Conservation (phyloP, 1,140 invertebrate species). For the Dreissena polymorpha region DNA sequence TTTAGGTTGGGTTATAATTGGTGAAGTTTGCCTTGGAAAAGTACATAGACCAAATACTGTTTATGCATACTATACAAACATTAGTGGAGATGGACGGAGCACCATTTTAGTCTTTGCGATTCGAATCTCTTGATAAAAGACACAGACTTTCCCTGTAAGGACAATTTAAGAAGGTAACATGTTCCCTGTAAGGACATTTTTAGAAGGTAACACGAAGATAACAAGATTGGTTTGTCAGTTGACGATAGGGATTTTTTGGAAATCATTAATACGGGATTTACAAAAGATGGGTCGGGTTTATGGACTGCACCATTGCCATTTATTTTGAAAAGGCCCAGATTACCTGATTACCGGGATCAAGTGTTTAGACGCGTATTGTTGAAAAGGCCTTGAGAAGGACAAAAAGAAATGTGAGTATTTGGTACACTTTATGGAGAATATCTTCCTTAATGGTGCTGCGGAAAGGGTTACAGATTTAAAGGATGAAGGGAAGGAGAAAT, state of each 20-base stretch:
- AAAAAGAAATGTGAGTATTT: conserved; percentile 31
- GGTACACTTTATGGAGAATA: conserved; percentile 27
- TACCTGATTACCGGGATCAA: conserved; percentile 34
- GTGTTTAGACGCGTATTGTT: conserved; percentile 11
- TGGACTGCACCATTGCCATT: conserved; percentile 53
- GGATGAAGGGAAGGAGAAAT: conserved; percentile 15
- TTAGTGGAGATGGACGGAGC: conserved; percentile 23
- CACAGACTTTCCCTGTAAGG: neutral
- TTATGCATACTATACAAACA: conserved; percentile 35
- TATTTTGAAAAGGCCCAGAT: neutral
- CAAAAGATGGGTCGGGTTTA: conserved; percentile 10
- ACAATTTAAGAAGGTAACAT: too few relatives aligned
- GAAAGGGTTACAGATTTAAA: neutral
- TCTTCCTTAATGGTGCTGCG: conserved; percentile 12
- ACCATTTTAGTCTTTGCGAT: conserved; percentile 44
- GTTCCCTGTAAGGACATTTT: conserved; percentile 1
- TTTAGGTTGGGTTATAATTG: conserved; percentile 60
- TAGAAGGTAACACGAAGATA: conserved; percentile 25
- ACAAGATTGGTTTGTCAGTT: conserved; percentile 34
- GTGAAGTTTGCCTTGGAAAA: conserved; percentile 53
- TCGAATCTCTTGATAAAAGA: neutral
- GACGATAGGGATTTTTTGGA: conserved; percentile 50
- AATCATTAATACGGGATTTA: conserved; percentile 50
- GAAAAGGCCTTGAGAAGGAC: conserved; percentile 7
- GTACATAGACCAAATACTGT: conserved; percentile 35